These are phyloP conservation scores for Malurus splendens DNA, from an alignment of 2,797 vertebrate genomes.

Conservation along the genomic window DNA sequence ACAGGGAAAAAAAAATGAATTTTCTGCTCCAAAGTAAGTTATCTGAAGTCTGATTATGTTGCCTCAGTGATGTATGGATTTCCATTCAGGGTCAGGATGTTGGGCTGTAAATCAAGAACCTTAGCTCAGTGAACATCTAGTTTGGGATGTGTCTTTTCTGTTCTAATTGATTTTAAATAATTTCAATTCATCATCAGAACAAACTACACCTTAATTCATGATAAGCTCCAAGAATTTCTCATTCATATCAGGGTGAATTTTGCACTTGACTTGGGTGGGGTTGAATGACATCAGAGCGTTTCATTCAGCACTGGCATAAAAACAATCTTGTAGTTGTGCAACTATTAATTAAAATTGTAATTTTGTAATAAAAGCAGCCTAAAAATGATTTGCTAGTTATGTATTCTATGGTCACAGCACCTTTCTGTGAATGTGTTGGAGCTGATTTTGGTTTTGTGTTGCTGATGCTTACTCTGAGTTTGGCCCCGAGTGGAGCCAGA, in stretches of 20 bases:
- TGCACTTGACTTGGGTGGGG: constrained; percentile 17
- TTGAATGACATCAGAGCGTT: neutral
- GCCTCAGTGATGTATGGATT: constrained; percentile 23
- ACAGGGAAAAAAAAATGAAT: neutral
- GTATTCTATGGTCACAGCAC: neutral
- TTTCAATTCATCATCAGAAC: constrained; percentile 8
- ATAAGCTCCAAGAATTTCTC: neutral
- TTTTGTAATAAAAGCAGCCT: constrained; percentile 48
- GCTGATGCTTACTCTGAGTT: neutral
- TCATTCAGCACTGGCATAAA: neutral
- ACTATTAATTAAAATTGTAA: constrained; percentile 22
- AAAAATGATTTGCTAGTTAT: neutral
- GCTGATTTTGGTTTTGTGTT: neutral
- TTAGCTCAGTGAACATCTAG: neutral
- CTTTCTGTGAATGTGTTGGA: neutral
- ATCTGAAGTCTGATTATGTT: neutral
- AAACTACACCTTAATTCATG: constrained; percentile 15
- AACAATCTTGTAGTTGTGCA: constrained; percentile 25
- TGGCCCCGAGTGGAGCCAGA: neutral
- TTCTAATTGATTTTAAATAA: constrained; percentile 11
- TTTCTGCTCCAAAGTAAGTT: neutral
- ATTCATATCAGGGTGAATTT: constrained; percentile 5
- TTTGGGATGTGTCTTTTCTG: constrained; percentile 11
- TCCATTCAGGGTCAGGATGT: neutral
- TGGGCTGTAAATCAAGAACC: constrained; percentile 26